Base-by-base conservation (phyloP, 2,888 invertebrate species). In the Mythimna loreyi region DNA sequence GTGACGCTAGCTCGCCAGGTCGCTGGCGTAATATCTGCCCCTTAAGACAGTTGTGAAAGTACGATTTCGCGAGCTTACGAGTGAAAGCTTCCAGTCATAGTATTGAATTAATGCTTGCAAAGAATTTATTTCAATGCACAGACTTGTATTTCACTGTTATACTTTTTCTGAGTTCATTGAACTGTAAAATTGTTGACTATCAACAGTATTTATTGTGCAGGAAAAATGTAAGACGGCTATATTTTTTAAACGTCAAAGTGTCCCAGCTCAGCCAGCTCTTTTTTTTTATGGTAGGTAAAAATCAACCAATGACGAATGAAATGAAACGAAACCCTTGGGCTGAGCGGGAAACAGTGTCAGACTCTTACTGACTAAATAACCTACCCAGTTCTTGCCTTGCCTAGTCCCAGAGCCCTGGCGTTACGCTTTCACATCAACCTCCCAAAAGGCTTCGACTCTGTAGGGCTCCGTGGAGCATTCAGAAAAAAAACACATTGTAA, bases 1-100 rank as follows among this genome's bases (percentile, higher is more conserved):
- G n/a, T n/a, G n/a, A n/a, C n/a, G n/a, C n/a, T n/a, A n/a, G n/a
- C n/a, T n/a, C n/a, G n/a, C n/a, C n/a, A n/a, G n/a, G n/a, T n/a
- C n/a, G n/a, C n/a, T n/a, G n/a, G n/a, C n/a, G n/a, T n/a, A n/a
- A n/a, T n/a, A n/a, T n/a, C n/a, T n/a, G n/a, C n/a, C n/a, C n/a
- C n/a, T n/a, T n/a, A n/a, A 23, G 33, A 30, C 33, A n/a, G 11
- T 19, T 52, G 85, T 75, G 86, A 86, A 85, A 85, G 86, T 79
- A 16, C 19, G 55, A 21, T 62, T 57, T 59, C 36, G 60, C 45
- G 25, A 65, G 45, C 50, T 61, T 60, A 45, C 16, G 8, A 60
- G 69, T 59, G 74, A 82, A 83, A 81, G 82, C 36, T 72, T 57
- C 49, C 33, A 68, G 47, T 43, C 33, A 30, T 57, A 36, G 36